A percentile compares a stretch with the other conserved stretches of the same genome.
Evolutionary conservation across 2,113 vertebrate species (phyloP).

Genomic region (Pluvianellus socialis): DNA sequence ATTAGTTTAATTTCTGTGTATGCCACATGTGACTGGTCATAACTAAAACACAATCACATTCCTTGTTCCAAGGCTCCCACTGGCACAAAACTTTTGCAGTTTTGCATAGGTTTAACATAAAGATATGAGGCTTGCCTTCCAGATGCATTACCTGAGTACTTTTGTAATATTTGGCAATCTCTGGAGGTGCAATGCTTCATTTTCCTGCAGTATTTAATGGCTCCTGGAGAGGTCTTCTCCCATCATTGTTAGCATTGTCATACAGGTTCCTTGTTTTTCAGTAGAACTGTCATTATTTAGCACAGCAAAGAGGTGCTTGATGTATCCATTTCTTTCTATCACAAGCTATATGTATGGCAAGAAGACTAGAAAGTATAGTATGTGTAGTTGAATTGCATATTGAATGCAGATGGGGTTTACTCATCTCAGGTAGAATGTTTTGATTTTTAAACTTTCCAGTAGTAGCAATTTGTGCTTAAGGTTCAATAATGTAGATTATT

Average conservation of each 20-base stretch:
- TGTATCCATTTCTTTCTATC: background rate
- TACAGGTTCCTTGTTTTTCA: background rate
- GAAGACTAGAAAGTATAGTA: background rate
- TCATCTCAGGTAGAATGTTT: background rate
- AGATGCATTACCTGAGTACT: background rate
- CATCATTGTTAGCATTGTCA: background rate
- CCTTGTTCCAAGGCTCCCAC: conserved; percentile 23
- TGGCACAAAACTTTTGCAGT: background rate
- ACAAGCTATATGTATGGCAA: background rate
- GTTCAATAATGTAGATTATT: background rate
- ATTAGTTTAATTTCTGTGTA: conserved; percentile 23
- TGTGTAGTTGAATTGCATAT: background rate
- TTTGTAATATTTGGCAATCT: background rate
- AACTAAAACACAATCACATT: conserved; percentile 34
- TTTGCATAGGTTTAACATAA: background rate
- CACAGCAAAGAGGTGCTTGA: background rate
- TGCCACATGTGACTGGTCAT: background rate
- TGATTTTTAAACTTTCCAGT: background rate
- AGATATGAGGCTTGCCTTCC: background rate
- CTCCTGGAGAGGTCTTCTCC: background rate
- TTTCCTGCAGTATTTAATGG: background rate
- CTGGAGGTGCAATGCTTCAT: background rate
- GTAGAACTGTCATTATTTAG: background rate
- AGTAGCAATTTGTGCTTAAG: background rate
- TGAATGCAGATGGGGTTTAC: background rate